phyloP scores from a whole-genome alignment of 2,113 vertebrate species.

The Ceuthmochares aereus region DNA sequence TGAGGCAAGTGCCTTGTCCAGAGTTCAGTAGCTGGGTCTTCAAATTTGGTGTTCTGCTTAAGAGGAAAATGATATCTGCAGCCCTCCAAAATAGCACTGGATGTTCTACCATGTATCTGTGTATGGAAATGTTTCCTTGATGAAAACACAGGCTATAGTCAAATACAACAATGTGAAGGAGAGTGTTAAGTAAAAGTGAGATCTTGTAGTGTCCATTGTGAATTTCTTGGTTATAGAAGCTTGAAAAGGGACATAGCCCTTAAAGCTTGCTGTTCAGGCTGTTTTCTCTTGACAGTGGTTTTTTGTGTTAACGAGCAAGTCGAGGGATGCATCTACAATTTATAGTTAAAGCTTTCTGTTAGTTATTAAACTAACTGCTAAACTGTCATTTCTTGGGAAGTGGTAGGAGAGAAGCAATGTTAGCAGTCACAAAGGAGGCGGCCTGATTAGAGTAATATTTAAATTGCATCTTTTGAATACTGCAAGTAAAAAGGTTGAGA shows the following conservation, averaged over 20 bases:
- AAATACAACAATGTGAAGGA: background rate
- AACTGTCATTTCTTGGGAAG: background rate
- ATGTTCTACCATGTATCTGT: background rate
- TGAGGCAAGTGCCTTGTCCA: conserved; percentile 38
- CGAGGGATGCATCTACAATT: background rate
- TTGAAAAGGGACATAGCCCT: background rate
- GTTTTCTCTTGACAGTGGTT: background rate
- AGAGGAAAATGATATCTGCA: background rate
- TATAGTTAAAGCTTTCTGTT: background rate
- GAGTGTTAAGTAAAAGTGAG: background rate
- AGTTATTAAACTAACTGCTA: background rate
- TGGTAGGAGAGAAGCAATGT: background rate
- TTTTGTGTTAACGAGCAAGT: background rate
- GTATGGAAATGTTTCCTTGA: background rate
- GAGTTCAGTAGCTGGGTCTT: background rate
- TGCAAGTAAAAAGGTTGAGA: background rate
- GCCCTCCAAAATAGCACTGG: background rate
- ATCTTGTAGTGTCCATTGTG: background rate
- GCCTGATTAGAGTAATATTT: background rate
- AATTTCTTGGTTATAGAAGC: background rate
- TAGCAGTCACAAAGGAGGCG: background rate
- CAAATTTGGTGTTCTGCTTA: background rate
- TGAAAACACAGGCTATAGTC: background rate
- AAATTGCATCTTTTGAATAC: background rate
- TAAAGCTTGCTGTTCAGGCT: background rate